Percentiles rank a stretch among this genome's conserved stretches.
Conservation (phyloP, 2,797 vertebrate genomes). For the Acanthis flammea region DNA sequence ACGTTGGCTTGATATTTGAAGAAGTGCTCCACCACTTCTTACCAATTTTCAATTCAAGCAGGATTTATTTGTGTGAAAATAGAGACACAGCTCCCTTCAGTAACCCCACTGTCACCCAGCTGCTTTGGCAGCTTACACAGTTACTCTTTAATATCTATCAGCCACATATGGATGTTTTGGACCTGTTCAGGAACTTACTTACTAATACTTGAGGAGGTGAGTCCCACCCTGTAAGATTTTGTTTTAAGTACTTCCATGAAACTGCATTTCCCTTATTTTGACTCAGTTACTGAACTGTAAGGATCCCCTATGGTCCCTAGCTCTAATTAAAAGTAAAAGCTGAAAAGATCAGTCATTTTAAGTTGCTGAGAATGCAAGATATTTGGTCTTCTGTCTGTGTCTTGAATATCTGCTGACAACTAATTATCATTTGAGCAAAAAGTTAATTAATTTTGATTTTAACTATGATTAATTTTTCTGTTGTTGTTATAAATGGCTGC, state of each 20-base stretch:
- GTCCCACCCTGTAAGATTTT: background rate
- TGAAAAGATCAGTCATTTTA: background rate
- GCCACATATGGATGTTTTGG: background rate
- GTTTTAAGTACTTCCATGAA: background rate
- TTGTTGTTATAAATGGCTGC: conserved; percentile 20
- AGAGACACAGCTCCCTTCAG: background rate
- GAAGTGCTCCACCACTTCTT: background rate
- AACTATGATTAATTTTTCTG: conserved; percentile 29
- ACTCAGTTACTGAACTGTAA: background rate
- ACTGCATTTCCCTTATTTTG: background rate
- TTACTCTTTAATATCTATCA: background rate
- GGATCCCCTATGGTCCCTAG: background rate
- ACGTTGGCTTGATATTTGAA: background rate
- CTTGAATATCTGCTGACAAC: background rate
- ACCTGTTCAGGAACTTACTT: background rate
- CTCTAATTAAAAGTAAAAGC: background rate
- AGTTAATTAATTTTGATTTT: conserved; percentile 51
- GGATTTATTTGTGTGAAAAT: background rate
- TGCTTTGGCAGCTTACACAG: background rate
- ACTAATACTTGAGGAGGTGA: background rate
- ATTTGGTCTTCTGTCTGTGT: background rate
- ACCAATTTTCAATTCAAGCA: background rate
- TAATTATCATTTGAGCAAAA: conserved; percentile 51
- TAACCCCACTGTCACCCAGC: rapidly evolving
- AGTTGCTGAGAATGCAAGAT: background rate